Evolutionary conservation across 2,797 vertebrate species (phyloP).

Genomic region (Lepus oiostolus): DNA sequence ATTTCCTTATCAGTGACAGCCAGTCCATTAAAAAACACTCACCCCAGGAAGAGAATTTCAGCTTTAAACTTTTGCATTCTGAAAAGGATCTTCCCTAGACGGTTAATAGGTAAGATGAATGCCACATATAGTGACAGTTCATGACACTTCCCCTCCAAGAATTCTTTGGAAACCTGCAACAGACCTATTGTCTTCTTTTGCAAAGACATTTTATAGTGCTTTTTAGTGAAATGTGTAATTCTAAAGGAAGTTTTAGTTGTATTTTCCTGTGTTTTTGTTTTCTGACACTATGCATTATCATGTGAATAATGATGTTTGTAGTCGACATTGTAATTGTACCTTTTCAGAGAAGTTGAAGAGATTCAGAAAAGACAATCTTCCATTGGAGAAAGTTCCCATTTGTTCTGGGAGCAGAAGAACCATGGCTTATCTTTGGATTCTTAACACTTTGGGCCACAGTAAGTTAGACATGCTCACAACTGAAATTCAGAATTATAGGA

Average conservation of each 20-base stretch:
- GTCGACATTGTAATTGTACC: constrained; percentile 43
- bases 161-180: constrained; percentile 83
- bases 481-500: constrained; percentile 5
- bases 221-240: constrained; percentile 66
- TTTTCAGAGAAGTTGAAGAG: constrained; percentile 58
- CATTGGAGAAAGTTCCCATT: background rate
- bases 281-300: background rate
- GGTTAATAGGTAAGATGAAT: constrained; percentile 87
- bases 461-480: background rate
- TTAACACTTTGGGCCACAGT: background rate
- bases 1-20: constrained; percentile 89
- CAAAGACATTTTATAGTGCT: constrained; percentile 76
- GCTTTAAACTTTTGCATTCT: constrained; percentile 86
- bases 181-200: constrained; percentile 80
- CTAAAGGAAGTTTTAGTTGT: constrained; percentile 41
- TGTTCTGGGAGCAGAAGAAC: background rate
- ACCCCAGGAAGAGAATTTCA: constrained; percentile 86
- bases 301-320: background rate
- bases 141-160: constrained; percentile 77
- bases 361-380: background rate
- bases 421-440: background rate
- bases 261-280: constrained; percentile 67
- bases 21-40: constrained; percentile 87
- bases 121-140: constrained; percentile 81
- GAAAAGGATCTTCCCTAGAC: constrained; percentile 82